Base-by-base conservation (phyloP, 2,113 vertebrate genomes). In the Calyptommatus sinebrachiatus region DNA sequence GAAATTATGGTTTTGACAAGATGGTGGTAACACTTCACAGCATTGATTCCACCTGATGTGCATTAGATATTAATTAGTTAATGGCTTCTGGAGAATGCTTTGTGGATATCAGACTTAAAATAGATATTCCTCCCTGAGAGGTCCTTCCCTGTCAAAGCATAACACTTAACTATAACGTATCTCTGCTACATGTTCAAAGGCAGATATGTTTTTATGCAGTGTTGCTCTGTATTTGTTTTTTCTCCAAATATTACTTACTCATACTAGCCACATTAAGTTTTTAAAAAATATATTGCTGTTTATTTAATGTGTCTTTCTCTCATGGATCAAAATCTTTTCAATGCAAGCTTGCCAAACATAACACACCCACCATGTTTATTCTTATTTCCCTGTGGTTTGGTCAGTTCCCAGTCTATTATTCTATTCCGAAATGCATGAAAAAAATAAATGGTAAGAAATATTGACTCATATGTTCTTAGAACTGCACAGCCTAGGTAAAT, bases 361-460 rank as follows among this genome's bases (percentile, higher is more conserved):
- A 78, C 21, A 6, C 75, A 16, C 68, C 67, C 29, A 87, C 84
- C 78, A 79, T 16, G 81, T 73, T 82, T 84, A 83, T 85, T 85
- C 87, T 84, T 92, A 80, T 84, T 77, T 81, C 69, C 70, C 31
- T 91, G 65, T 88, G 74, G 89, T 90, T 91, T 92, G n/a, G 45
- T 84, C 83, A 88, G 89, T 82, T 90, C 82, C 87, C 8, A 83
- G 28, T 5, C 83, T 48, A 92, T 89, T 91, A 88, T 92, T 87
- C 81, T 60, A 65, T 28, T 86, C 57, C 24, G 84, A 85, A 8
- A 68, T 76, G 81, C 70, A 76, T 57, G 65, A 83, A 85, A 86
- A 83, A 86, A 88, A 79, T 83, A 93, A 91, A 85, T 87, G 73
- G 87, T 81, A 89, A 77, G 71, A 73, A 90, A 90, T 86, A 84